Percentiles rank a stretch among this genome's conserved stretches.
Evolutionary conservation across 2,888 invertebrate genomes (phyloP).

Genomic region (Scaptomyza tumidula): DNA sequence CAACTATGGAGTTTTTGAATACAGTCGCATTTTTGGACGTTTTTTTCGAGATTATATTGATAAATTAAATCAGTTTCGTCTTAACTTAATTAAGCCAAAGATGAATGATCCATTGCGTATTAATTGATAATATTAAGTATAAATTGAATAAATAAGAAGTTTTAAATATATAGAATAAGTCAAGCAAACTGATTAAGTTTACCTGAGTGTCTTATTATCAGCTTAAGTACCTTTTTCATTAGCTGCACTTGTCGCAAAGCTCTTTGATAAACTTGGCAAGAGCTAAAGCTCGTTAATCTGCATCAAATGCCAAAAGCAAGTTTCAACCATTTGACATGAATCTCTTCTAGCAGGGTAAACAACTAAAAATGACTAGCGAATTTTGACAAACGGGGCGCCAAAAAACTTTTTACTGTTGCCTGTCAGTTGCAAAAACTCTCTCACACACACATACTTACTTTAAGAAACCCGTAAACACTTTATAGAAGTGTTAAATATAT

Average conservation of each 20-base stretch:
- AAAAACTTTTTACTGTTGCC: constrained; percentile 38
- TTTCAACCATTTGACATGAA: constrained; percentile 31
- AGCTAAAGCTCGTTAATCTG: constrained; percentile 26
- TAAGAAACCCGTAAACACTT: constrained; percentile 22
- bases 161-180: not conserved
- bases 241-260: constrained; percentile 5
- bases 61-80: too few species aligned
- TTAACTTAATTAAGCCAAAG: constrained; percentile 63
- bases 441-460: constrained; percentile 15
- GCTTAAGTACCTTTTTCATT: constrained; percentile 15
- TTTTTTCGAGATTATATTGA: too few species aligned
- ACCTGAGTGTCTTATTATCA: not conserved
- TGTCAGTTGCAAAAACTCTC: constrained; percentile 42
- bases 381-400: constrained; percentile 51
- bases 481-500: constrained; percentile 9
- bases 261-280: not conserved
- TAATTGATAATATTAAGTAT: too few species aligned
- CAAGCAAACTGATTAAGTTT: not conserved
- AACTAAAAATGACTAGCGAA: constrained; percentile 57
- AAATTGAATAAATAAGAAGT: too few species aligned
- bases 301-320: constrained; percentile 23
- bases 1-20: too few species aligned
- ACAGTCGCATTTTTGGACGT: too few species aligned
- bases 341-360: constrained; percentile 41
- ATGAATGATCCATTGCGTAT: too few species aligned